A percentile compares a stretch with the other conserved stretches of the same genome.
These are phyloP conservation scores for Cephus pygmeus DNA, from an alignment of 2,888 invertebrate species.

Conservation along the genomic window DNA sequence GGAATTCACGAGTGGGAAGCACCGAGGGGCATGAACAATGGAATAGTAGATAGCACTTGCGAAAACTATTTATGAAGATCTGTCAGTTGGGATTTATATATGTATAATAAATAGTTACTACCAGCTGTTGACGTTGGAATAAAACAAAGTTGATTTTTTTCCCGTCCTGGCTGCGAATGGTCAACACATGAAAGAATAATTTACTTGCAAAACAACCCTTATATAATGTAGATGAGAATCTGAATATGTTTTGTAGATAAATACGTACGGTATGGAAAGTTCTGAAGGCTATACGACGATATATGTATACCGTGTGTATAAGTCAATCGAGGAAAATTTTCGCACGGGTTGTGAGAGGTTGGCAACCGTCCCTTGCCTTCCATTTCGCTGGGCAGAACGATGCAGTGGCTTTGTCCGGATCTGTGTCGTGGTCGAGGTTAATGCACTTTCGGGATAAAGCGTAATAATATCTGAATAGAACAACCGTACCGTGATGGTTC, in stretches of 20 bases:
- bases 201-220: not conserved
- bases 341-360: not conserved
- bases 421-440: not conserved
- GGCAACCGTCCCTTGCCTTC: not conserved
- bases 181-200: too few relatives aligned
- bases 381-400: not conserved
- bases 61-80: too few relatives aligned
- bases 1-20: not conserved
- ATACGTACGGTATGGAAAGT: not conserved
- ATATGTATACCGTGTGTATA: not conserved
- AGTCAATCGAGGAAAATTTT: not conserved
- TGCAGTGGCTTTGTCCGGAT: not conserved
- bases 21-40: not conserved
- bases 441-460: not conserved
- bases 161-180: too few relatives aligned
- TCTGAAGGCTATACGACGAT: not conserved
- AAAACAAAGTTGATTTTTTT: too few relatives aligned
- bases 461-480: not conserved
- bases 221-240: not conserved
- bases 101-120: too few relatives aligned
- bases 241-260: not conserved
- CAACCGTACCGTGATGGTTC: not conserved
- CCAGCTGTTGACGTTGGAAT: too few relatives aligned
- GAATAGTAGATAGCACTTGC: not conserved
- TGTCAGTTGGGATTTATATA: too few relatives aligned